Base-by-base conservation (phyloP, 53 echinoderm and acorn worm species). In the Apostichopus leukothele region DNA sequence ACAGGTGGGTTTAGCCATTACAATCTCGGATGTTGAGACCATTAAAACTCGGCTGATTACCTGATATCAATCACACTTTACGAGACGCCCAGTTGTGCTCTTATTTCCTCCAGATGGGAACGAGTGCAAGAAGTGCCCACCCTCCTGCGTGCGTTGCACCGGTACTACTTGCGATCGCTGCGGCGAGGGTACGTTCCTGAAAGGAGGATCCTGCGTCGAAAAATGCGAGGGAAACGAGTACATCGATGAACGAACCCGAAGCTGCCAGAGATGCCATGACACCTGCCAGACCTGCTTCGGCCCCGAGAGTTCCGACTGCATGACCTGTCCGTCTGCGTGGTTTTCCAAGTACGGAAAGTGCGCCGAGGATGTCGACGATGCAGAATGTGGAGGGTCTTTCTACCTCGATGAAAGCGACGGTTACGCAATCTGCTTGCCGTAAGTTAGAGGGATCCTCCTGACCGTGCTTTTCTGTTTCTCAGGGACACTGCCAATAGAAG, bases 261-360 rank as follows among this genome's bases (percentile, higher is more conserved):
- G 5, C 6, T 97, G 97, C 91, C 20, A 16, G 55, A 16, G 57
- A 1, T 97, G 97, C 88, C 60, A 91, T 79, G 9, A 1, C 1
- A 51, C 86, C 1, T 97, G 97, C 68, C 75, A 74, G 67, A 80
- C 92, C 5, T 78, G 95, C 92, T 73, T 88, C 16, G 95, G 95
- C 4, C 76, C 84, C 9, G 14, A 12, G 0, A 67, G 6, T 1
- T 61, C 52, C 5, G 79, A 92, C 16, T 97, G 97, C 89, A 88
- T 92, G 27, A 39, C 95, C 5, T 97, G 97, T 78, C 53, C 57
- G 4, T 20, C 66, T 7, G 92, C 86, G 83, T 21, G 67, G 4
- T 89, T 90, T 5, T 90, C 91, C 51, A 93, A 84, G 79, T 90
- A 92, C 13, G 81, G 91, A 51, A 26, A 20, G 9, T 97, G 97